Evolutionary conservation across 1,140 invertebrate genomes (phyloP).

Genomic region (Campodea augens): DNA sequence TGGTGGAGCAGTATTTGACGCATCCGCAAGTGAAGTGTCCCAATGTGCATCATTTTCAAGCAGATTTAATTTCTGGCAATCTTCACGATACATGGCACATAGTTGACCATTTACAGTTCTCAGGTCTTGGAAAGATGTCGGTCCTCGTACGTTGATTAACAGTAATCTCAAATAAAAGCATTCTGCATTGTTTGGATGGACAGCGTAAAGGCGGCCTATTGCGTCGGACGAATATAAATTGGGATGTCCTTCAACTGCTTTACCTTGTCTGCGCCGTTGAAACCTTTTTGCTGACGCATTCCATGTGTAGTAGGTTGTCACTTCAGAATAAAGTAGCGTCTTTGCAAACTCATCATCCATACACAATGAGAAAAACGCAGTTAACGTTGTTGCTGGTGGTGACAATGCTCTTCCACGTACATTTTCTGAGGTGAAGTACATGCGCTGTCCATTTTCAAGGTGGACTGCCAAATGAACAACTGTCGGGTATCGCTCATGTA

Average conservation of each 20-base stretch:
- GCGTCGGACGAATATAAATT: slow-evolving; percentile 5
- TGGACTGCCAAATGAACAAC: slow-evolving; percentile 25
- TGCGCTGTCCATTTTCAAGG: slow-evolving; percentile 22
- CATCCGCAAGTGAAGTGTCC: slow-evolving; percentile 22
- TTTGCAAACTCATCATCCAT: slow-evolving; percentile 19
- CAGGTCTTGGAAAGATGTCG: slow-evolving; percentile 10
- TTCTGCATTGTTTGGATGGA: slow-evolving; percentile 21
- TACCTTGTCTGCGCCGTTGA: slow-evolving; percentile 22
- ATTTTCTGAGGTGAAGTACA: slow-evolving; percentile 20
- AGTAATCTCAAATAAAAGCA: slow-evolving; percentile 18
- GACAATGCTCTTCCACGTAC: slow-evolving; percentile 7
- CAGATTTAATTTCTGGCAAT: slow-evolving; percentile 19
- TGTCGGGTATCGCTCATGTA: slow-evolving; percentile 24
- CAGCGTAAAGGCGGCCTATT: slow-evolving; percentile 20
- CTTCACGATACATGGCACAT: slow-evolving; percentile 10
- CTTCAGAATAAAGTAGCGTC: slow-evolving; percentile 22
- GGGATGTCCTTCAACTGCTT: slow-evolving; percentile 17
- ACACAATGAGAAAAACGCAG: slow-evolving; percentile 19
- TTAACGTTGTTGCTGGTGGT: slow-evolving; percentile 17
- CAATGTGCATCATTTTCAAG: slow-evolving; percentile 24
- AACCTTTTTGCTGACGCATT: slow-evolving; percentile 19
- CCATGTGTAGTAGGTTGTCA: slow-evolving; percentile 23
- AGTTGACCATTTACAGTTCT: slow-evolving; percentile 8
- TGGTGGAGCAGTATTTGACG: slow-evolving; percentile 16
- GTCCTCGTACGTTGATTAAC: slow-evolving; percentile 17